Base-by-base conservation (phyloP, 1,140 invertebrate genomes). In the Zaprionus nigranus region DNA sequence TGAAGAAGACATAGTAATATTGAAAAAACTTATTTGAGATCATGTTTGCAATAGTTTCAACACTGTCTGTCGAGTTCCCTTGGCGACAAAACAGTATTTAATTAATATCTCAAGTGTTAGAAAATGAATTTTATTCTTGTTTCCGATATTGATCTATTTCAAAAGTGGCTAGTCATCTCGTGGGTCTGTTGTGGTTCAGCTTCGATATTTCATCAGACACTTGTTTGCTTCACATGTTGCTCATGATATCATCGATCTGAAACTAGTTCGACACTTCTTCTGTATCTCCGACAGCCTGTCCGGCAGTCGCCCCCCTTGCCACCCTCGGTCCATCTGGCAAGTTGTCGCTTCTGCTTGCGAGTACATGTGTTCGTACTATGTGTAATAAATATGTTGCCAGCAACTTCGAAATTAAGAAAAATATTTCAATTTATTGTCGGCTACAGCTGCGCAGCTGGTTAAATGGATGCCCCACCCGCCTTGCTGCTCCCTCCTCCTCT, bases 381-480 rank as follows among this genome's bases (percentile, higher is more conserved):
- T 78, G 75, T 79, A 85, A 85, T 85, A 85, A 85, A 86, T 87
- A 73, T 82, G 83, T 85, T 82, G 83, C 63, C 83, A 54, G 79
- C 83, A 79, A 75, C 66, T 76, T 67, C 43, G 66, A 85, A 86
- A 86, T 82, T 64, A 43, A 62, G 53, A 75, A 75, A 82, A 75
- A 79, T 82, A 81, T 82, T 77, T 82, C 71, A 87, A 87, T 86
- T 86, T 86, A 70, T 81, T 73, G 65, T 17, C 38, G 38, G 60
- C 30, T 56, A 26, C 72, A 69, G 73, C 68, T 76, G 74, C 20
- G 60, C 59, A 62, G 62, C 58, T 77, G 81, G 79, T 79, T 79
- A 79, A 82, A 75, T 75, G 60, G n/a, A 30, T 15, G 30, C 30
- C 30, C 30, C 30, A 34, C 2, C 62, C 20, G 40, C 46, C 46